phyloP scores from a whole-genome alignment of 2,797 vertebrate species.

The Leptoclinus maculatus region DNA sequence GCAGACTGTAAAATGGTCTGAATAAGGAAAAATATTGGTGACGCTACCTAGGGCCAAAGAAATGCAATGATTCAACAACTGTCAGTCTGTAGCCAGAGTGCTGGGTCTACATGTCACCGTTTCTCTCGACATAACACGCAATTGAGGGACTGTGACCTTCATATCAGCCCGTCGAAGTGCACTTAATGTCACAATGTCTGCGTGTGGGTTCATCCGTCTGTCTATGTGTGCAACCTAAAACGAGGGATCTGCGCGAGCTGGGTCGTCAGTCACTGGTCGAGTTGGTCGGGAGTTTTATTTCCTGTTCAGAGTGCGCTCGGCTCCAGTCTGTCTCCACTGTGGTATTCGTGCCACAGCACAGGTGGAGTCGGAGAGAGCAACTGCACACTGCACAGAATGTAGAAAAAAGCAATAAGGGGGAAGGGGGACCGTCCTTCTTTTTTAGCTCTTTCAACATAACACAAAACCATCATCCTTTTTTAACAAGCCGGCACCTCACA shows the following conservation, averaged over 20 bases:
- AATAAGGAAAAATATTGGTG: neutral
- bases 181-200: neutral
- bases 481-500: slow-evolving; percentile 6
- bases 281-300: slow-evolving; percentile 59
- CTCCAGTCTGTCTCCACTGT: slow-evolving; percentile 67
- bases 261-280: slow-evolving; percentile 38
- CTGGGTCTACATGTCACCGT: neutral
- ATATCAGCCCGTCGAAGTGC: slow-evolving; percentile 31
- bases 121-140: neutral
- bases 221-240: slow-evolving; percentile 20
- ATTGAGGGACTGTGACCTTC: slow-evolving; percentile 16
- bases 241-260: slow-evolving; percentile 30
- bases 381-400: slow-evolving; percentile 52
- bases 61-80: neutral
- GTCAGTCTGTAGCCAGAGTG: neutral
- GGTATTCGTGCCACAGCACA: slow-evolving; percentile 72
- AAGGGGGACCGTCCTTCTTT: slow-evolving; percentile 31
- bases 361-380: slow-evolving; percentile 67
- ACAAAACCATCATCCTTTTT: slow-evolving; percentile 42
- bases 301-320: slow-evolving; percentile 32
- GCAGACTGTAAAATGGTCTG: neutral
- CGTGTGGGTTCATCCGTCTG: slow-evolving; percentile 34
- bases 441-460: slow-evolving; percentile 32
- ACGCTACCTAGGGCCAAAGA: neutral
- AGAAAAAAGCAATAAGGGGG: slow-evolving; percentile 1